These are phyloP conservation scores for Notamacropus eugenii DNA, from an alignment of 2,797 vertebrate species.

Conservation along the genomic window DNA sequence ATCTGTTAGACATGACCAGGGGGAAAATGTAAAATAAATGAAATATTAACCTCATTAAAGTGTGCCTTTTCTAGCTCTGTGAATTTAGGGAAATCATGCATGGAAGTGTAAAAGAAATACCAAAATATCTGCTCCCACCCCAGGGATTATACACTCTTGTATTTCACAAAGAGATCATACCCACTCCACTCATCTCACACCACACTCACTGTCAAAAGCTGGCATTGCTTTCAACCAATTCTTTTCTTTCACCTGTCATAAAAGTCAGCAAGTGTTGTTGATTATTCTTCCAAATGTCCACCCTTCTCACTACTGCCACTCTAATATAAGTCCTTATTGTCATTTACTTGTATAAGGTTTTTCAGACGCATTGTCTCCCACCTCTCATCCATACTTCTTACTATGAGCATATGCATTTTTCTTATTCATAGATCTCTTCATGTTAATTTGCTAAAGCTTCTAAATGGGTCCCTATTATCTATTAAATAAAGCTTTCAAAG, in stretches of 20 bases:
- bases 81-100: constrained; percentile 68
- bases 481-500: background rate
- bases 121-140: constrained; percentile 51
- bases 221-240: background rate
- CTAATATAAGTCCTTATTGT: background rate
- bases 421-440: background rate
- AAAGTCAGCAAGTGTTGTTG: background rate
- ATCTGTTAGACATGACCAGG: constrained; percentile 76
- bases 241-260: background rate
- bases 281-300: background rate
- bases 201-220: background rate
- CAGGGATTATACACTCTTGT: background rate
- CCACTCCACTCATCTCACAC: background rate
- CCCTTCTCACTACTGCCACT: background rate
- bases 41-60: constrained; percentile 81
- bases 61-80: constrained; percentile 70
- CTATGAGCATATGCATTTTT: background rate
- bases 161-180: background rate
- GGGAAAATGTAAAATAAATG: constrained; percentile 76
- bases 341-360: background rate
- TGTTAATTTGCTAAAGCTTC: background rate
- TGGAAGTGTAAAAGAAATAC: constrained; percentile 13
- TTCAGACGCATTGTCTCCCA: background rate
- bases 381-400: background rate
- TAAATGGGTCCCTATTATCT: background rate